Conservation (phyloP, 2,797 vertebrate species). For the Chloroceryle amazona region DNA sequence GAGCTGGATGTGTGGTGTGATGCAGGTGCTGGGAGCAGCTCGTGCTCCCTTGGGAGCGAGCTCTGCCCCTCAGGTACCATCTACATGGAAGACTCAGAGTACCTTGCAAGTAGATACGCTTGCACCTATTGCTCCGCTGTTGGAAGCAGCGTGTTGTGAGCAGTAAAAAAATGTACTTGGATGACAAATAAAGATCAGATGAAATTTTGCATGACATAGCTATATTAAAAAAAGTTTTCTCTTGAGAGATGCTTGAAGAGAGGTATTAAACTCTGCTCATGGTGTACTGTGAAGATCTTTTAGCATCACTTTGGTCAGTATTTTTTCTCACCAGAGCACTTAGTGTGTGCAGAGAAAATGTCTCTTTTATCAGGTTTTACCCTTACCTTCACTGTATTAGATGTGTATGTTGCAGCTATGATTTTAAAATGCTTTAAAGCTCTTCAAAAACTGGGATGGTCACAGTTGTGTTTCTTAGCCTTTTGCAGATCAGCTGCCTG, state of each 20-base stretch:
- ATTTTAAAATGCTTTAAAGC: background rate
- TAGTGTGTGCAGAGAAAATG: background rate
- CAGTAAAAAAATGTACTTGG: background rate
- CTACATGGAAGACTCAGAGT: background rate
- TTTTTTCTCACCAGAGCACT: background rate
- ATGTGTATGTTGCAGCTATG: background rate
- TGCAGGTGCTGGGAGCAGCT: accelerated
- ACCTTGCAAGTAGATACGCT: background rate
- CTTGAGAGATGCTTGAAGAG: background rate
- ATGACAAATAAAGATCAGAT: background rate
- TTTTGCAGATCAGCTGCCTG: background rate
- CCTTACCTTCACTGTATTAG: background rate
- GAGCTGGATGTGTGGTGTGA: background rate
- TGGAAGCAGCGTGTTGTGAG: background rate
- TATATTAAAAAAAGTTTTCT: background rate
- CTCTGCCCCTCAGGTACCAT: accelerated
- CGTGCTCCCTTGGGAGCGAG: accelerated
- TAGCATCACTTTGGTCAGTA: background rate
- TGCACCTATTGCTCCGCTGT: background rate
- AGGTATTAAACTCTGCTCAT: background rate
- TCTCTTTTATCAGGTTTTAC: background rate
- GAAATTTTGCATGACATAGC: background rate
- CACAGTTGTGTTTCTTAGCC: background rate
- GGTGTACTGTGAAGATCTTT: background rate
- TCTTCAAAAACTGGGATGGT: background rate